These are phyloP conservation scores for Drosophila willistoni DNA, from an alignment of 1,140 invertebrate species.

Conservation along the genomic window DNA sequence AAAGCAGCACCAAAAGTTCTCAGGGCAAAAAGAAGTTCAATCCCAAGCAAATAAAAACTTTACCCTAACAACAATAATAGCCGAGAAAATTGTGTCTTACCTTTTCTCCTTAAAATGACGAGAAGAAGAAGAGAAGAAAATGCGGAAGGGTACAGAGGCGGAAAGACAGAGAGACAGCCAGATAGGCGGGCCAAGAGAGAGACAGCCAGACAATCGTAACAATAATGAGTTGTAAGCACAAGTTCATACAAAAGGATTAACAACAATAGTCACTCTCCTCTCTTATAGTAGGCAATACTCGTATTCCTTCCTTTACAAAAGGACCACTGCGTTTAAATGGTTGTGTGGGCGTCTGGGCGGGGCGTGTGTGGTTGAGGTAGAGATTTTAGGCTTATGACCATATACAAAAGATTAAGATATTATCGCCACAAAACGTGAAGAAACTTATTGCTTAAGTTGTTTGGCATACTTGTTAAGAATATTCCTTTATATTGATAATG, in stretches of 20 bases:
- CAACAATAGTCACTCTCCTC: constrained; percentile 60
- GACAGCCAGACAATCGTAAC: constrained; percentile 47
- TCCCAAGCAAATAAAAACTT: constrained; percentile 48
- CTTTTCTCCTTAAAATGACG: background rate
- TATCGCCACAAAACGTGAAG: constrained; percentile 11
- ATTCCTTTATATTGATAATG: background rate
- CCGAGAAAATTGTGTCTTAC: constrained; percentile 42
- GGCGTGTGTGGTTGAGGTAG: background rate
- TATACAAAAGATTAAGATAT: constrained; percentile 25
- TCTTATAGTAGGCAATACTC: constrained; percentile 6
- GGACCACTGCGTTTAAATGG: constrained; percentile 2
- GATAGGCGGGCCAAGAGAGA: constrained; percentile 23
- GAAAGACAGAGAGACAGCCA: background rate
- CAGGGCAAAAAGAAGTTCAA: constrained; percentile 42
- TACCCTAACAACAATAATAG: constrained; percentile 38
- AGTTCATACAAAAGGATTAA: constrained; percentile 78
- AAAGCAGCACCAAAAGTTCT: constrained; percentile 44
- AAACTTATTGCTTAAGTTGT: constrained; percentile 1
- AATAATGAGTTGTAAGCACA: constrained; percentile 78
- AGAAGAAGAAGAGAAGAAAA: background rate
- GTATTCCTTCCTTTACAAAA: constrained; percentile 14
- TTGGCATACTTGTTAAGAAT: background rate
- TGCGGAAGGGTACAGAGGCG: background rate
- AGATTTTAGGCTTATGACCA: constrained; percentile 23
- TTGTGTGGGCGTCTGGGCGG: background rate